Evolutionary conservation across 2,888 invertebrate genomes (phyloP).

Genomic region (Tryphoninae sp.): DNA sequence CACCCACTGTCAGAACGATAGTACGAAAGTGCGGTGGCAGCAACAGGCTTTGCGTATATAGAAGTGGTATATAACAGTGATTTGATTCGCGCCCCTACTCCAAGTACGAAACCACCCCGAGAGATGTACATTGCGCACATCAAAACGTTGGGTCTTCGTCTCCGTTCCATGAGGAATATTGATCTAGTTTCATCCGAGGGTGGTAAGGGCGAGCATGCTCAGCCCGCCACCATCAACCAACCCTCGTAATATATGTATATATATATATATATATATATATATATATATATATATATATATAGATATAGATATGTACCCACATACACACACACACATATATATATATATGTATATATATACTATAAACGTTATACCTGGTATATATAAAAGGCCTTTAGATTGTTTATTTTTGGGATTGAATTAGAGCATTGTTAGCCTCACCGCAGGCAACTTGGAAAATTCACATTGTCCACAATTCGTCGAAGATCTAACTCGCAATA

Average conservation of each 20-base stretch:
- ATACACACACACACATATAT: neutral
- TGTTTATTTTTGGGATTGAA: slow-evolving; percentile 76
- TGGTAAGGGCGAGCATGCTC: slow-evolving; percentile 71
- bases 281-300: slow-evolving; percentile 21
- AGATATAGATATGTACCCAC: neutral
- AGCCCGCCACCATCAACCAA: slow-evolving; percentile 48
- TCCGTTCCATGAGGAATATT: slow-evolving; percentile 77
- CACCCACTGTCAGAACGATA: slow-evolving; percentile 64
- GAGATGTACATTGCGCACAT: slow-evolving; percentile 38
- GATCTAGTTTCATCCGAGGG: slow-evolving; percentile 74
- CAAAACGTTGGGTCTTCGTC: slow-evolving; percentile 65
- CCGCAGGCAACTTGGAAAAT: slow-evolving; percentile 41
- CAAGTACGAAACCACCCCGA: slow-evolving; percentile 56
- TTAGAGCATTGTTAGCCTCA: slow-evolving; percentile 70
- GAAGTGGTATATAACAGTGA: slow-evolving; percentile 61
- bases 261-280: neutral
- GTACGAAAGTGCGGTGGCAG: slow-evolving; percentile 74
- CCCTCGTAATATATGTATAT: slow-evolving; percentile 29
- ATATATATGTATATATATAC: slow-evolving; percentile 19
- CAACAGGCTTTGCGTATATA: slow-evolving; percentile 80
- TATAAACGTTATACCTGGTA: slow-evolving; percentile 52
- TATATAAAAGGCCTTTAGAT: slow-evolving; percentile 68
- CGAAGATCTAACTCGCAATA: slow-evolving; percentile 10
- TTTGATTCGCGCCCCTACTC: slow-evolving; percentile 74
- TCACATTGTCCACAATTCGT: slow-evolving; percentile 4